phyloP scores from a whole-genome alignment of 2,888 invertebrate species.

The Endotricha flammealis region DNA sequence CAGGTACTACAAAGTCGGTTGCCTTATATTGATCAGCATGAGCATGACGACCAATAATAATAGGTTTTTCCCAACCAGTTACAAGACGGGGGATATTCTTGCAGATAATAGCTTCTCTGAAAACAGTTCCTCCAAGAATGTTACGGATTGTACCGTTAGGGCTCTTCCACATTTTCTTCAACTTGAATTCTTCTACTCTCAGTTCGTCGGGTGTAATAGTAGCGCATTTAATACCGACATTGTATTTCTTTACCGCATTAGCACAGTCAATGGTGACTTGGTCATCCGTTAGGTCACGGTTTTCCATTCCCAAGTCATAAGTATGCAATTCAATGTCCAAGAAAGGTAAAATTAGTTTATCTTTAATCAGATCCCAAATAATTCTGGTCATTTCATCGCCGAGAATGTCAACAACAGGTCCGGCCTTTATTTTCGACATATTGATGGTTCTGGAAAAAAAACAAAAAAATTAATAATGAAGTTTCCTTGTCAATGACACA shows the following conservation, averaged over 20 bases:
- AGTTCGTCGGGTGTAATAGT: constrained; percentile 99
- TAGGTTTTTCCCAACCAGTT: constrained; percentile 96
- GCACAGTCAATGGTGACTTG: constrained; percentile 98
- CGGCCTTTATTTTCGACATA: constrained; percentile 85
- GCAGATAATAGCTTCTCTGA: constrained; percentile 92
- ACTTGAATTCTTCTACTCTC: constrained; percentile 92
- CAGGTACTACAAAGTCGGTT: constrained; percentile 96
- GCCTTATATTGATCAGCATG: constrained; percentile 99
- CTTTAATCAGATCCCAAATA: constrained; percentile 98
- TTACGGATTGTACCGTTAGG: constrained; percentile 94
- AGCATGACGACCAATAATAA: constrained; percentile 98
- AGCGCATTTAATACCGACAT: constrained; percentile 99
- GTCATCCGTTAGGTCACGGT: constrained; percentile 95
- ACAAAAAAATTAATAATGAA: constrained; percentile 6
- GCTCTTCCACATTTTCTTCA: constrained; percentile 94
- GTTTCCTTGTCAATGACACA: too few species aligned
- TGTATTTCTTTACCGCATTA: constrained; percentile 96
- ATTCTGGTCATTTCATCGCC: constrained; percentile 99
- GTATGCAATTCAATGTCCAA: constrained; percentile 96
- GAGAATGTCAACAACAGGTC: constrained; percentile 93
- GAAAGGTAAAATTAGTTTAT: constrained; percentile 97
- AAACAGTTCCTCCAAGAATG: constrained; percentile 90
- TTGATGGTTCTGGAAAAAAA: constrained; percentile 33
- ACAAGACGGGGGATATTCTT: constrained; percentile 97
- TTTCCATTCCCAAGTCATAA: constrained; percentile 96